Evolutionary conservation across 2,888 invertebrate genomes (phyloP).

Genomic region (Blastobasis adustella): DNA sequence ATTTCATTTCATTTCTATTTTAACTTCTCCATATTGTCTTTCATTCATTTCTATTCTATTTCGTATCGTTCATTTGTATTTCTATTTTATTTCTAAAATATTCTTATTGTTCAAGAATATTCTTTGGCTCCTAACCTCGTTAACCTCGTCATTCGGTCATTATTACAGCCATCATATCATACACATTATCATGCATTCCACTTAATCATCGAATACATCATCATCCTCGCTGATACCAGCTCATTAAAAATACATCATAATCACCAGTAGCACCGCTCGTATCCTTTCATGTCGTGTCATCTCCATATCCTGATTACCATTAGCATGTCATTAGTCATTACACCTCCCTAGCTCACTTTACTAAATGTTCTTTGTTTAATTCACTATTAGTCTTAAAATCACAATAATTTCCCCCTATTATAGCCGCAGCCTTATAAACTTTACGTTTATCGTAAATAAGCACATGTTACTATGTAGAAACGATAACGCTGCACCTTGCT

Average conservation of each 20-base stretch:
- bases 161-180: too few species aligned
- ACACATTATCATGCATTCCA: too few species aligned
- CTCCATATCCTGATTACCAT: too few species aligned
- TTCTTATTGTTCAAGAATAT: too few species aligned
- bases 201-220: constrained; percentile 23
- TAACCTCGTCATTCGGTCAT: too few species aligned
- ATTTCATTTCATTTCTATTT: neutral
- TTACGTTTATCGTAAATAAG: constrained; percentile 13
- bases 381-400: neutral
- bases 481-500: constrained; percentile 22
- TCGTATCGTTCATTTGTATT: too few species aligned
- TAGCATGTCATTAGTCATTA: constrained; percentile 6
- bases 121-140: too few species aligned
- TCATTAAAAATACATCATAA: constrained; percentile 28
- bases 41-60: too few species aligned
- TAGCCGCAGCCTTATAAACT: constrained; percentile 1
- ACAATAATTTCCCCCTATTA: constrained; percentile 3
- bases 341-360: constrained; percentile 1
- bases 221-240: constrained; percentile 22
- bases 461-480: constrained; percentile 22
- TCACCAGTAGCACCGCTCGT: constrained; percentile 10
- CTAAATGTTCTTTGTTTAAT: neutral
- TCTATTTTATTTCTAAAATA: too few species aligned
- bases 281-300: too few species aligned
- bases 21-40: neutral